Evolutionary conservation across 1,140 invertebrate species (phyloP).

Genomic region (Drosophila busckii): DNA sequence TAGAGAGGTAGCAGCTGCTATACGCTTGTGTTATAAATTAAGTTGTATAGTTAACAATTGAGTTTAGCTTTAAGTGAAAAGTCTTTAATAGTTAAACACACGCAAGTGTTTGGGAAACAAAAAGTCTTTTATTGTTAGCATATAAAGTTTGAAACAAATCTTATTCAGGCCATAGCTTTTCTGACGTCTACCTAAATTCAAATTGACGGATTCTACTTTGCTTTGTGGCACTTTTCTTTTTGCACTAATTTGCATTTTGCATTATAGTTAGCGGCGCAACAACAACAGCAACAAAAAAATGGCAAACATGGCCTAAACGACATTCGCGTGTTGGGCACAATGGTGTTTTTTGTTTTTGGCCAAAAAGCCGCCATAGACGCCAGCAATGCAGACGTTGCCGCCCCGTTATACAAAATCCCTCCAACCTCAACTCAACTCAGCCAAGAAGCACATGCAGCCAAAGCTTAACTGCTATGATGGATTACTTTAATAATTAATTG

Average conservation of each 20-base stretch:
- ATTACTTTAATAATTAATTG: constrained; percentile 73
- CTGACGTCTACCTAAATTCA: constrained; percentile 41
- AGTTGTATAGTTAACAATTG: constrained; percentile 31
- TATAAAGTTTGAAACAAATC: constrained; percentile 6
- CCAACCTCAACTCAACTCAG: not conserved
- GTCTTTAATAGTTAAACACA: constrained; percentile 33
- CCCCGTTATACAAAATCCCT: not conserved
- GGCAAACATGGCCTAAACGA: constrained; percentile 58
- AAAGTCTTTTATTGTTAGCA: constrained; percentile 5
- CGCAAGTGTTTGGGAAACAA: constrained; percentile 24
- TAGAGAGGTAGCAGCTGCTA: too few species aligned
- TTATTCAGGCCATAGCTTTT: constrained; percentile 10
- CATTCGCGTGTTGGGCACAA: constrained; percentile 56
- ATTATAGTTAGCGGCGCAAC: constrained; percentile 36
- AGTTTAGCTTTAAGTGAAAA: constrained; percentile 38
- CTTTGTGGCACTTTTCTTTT: constrained; percentile 9
- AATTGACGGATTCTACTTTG: constrained; percentile 30
- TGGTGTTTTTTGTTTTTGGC: constrained; percentile 41
- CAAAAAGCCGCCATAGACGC: constrained; percentile 52
- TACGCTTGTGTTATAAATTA: constrained; percentile 11
- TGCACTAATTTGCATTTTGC: constrained; percentile 63
- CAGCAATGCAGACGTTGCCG: constrained; percentile 23
- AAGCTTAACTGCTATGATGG: constrained; percentile 48
- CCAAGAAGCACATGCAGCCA: constrained; percentile 25
- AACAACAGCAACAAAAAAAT: constrained; percentile 19